Evolutionary conservation across 1,140 invertebrate genomes (phyloP).

Genomic region (Macrobrachium nipponense): DNA sequence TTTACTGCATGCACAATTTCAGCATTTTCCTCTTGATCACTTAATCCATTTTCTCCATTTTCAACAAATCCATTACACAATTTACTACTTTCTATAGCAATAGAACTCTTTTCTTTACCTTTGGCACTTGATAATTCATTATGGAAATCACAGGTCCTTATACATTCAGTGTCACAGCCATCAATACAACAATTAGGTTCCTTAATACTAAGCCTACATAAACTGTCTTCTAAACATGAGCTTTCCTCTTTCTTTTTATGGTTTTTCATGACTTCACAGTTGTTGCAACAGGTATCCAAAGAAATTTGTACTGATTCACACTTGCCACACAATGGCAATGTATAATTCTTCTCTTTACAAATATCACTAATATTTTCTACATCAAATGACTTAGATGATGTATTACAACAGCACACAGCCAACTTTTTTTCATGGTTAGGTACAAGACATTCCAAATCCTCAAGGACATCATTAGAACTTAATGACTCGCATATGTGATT

Average conservation of each 20-base stretch:
- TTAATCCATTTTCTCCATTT: slow-evolving; percentile 7
- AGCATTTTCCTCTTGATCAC: not conserved
- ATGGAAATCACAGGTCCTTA: slow-evolving; percentile 42
- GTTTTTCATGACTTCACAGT: slow-evolving; percentile 32
- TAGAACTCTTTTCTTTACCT: slow-evolving; percentile 29
- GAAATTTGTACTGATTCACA: slow-evolving; percentile 45
- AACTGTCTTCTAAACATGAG: slow-evolving; percentile 48
- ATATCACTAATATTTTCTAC: not conserved
- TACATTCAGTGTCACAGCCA: slow-evolving; percentile 50
- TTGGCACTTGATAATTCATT: slow-evolving; percentile 53
- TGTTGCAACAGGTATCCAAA: slow-evolving; percentile 49
- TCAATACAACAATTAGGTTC: slow-evolving; percentile 37
- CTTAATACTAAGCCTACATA: slow-evolving; percentile 59
- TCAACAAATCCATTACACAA: slow-evolving; percentile 49
- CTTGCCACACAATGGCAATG: not conserved
- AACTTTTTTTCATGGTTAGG: too few relatives aligned
- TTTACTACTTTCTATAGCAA: slow-evolving; percentile 44
- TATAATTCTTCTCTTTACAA: not conserved
- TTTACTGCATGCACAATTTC: too few relatives aligned
- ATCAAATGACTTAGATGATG: not conserved
- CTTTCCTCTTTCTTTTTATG: slow-evolving; percentile 27
- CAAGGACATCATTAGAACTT: too few relatives aligned
- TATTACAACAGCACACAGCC: not conserved
- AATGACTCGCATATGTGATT: too few relatives aligned
- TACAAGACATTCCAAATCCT: too few relatives aligned